Percentiles rank a stretch among this genome's conserved stretches.
Conservation (phyloP, 2,888 invertebrate genomes). For the Copidosoma aretas region DNA sequence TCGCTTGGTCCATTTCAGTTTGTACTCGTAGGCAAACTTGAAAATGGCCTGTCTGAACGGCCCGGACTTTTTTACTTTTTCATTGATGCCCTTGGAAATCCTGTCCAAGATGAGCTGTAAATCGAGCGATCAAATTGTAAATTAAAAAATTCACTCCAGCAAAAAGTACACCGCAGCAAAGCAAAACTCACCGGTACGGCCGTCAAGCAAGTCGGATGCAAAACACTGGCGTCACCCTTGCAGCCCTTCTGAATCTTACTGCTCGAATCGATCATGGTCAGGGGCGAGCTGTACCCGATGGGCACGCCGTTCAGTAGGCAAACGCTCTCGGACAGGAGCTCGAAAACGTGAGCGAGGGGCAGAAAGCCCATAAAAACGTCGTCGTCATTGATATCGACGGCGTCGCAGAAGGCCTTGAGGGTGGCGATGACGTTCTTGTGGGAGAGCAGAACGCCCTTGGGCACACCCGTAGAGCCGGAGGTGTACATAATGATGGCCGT, state of each 20-base stretch:
- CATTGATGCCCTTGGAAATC: constrained; percentile 95
- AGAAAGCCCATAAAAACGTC: constrained; percentile 94
- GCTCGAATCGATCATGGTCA: constrained; percentile 90
- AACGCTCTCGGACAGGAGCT: constrained; percentile 88
- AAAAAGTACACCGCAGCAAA: neutral
- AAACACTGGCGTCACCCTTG: constrained; percentile 89
- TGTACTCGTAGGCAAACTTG: constrained; percentile 94
- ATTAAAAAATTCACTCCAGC: constrained; percentile 6
- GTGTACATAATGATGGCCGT: constrained; percentile 99
- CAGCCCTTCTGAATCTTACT: constrained; percentile 96
- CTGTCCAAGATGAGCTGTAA: constrained; percentile 92
- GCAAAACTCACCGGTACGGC: constrained; percentile 84
- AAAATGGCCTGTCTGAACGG: constrained; percentile 83
- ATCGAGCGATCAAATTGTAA: constrained; percentile 9
- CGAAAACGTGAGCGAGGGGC: constrained; percentile 96
- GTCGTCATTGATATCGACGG: constrained; percentile 72
- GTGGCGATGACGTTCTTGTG: constrained; percentile 84
- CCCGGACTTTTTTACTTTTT: constrained; percentile 86
- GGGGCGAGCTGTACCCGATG: constrained; percentile 95
- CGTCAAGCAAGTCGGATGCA: constrained; percentile 93
- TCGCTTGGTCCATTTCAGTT: constrained; percentile 81
- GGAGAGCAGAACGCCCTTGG: constrained; percentile 86
- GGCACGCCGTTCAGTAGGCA: constrained; percentile 85
- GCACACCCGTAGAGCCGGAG: constrained; percentile 94
- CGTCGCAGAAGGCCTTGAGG: constrained; percentile 81